phyloP scores from a whole-genome alignment of 1,140 invertebrate species.

The Drosophila grimshawi region DNA sequence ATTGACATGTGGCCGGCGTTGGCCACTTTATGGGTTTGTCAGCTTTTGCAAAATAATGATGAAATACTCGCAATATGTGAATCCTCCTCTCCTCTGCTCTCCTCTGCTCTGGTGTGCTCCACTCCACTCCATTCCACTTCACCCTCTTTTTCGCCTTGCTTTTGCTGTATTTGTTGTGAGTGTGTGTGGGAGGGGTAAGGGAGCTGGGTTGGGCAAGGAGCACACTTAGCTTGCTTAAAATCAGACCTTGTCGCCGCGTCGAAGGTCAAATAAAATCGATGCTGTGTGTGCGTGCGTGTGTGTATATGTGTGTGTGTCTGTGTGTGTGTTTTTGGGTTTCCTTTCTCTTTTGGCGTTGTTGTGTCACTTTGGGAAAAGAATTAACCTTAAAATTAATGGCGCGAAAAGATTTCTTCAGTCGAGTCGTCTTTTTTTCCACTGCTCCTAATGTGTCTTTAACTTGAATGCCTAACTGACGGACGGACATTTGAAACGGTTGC shows the following conservation, averaged over 20 bases:
- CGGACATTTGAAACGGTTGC: slow-evolving; percentile 46
- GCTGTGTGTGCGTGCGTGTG: slow-evolving; percentile 55
- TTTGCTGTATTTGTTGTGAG: slow-evolving; percentile 6
- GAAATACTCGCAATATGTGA: slow-evolving; percentile 39
- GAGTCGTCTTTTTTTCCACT: neutral
- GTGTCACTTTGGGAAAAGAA: slow-evolving; percentile 59
- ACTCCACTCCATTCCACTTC: neutral
- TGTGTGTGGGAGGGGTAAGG: too few species aligned
- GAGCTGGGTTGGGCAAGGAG: neutral
- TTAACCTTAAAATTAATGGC: slow-evolving; percentile 82
- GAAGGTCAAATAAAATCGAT: slow-evolving; percentile 80
- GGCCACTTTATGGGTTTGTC: slow-evolving; percentile 50
- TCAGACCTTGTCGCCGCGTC: slow-evolving; percentile 67
- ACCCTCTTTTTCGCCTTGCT: slow-evolving; percentile 5
- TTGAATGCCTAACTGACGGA: slow-evolving; percentile 57
- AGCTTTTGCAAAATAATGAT: slow-evolving; percentile 49
- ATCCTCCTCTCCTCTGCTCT: neutral
- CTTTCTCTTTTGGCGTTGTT: neutral
- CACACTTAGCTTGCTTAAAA: slow-evolving; percentile 6
- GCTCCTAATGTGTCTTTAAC: slow-evolving; percentile 73
- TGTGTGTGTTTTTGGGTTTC: neutral
- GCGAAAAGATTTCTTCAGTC: slow-evolving; percentile 55
- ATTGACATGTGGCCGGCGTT: slow-evolving; percentile 70
- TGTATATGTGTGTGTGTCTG: neutral
- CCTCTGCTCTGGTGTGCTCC: too few species aligned